phyloP scores from a whole-genome alignment of 2,113 vertebrate species.

The Pteronura brasiliensis region DNA sequence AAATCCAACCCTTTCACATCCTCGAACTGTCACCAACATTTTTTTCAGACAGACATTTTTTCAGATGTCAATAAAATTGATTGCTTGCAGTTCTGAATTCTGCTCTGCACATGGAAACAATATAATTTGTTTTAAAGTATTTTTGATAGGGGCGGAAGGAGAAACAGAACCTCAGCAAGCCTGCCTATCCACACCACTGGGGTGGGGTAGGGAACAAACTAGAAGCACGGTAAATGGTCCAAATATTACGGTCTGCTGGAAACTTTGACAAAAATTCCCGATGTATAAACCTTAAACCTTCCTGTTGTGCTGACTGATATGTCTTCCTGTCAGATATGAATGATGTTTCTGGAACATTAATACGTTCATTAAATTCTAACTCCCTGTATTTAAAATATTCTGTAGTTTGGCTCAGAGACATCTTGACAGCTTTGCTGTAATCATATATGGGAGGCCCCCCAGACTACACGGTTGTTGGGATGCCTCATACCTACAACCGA shows the following conservation, averaged over 20 bases:
- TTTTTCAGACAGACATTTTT: slow-evolving; percentile 80
- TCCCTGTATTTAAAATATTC: slow-evolving; percentile 50
- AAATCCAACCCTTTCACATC: slow-evolving; percentile 82
- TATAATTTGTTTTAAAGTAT: slow-evolving; percentile 81
- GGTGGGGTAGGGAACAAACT: slow-evolving; percentile 14
- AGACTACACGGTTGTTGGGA: slow-evolving; percentile 57
- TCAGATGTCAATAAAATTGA: slow-evolving; percentile 84
- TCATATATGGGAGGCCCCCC: slow-evolving; percentile 35
- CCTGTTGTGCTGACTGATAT: slow-evolving; percentile 23
- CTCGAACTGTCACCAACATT: slow-evolving; percentile 82
- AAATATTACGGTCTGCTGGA: slow-evolving; percentile 40
- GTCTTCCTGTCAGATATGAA: slow-evolving; percentile 56
- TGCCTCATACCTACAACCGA: slow-evolving; percentile 77
- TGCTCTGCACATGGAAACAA: slow-evolving; percentile 83
- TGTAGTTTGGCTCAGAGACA: not conserved
- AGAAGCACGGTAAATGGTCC: slow-evolving; percentile 54
- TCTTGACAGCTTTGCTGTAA: slow-evolving; percentile 24
- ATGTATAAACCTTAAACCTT: slow-evolving; percentile 52
- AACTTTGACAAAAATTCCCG: slow-evolving; percentile 21
- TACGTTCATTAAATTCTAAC: slow-evolving; percentile 69
- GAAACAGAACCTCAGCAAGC: slow-evolving; percentile 73
- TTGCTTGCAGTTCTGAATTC: slow-evolving; percentile 81
- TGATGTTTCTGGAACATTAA: slow-evolving; percentile 73
- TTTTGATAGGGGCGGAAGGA: slow-evolving; percentile 68
- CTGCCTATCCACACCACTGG: not conserved